Conservation (phyloP, 2,113 vertebrate species). For the Nothocercus julius region DNA sequence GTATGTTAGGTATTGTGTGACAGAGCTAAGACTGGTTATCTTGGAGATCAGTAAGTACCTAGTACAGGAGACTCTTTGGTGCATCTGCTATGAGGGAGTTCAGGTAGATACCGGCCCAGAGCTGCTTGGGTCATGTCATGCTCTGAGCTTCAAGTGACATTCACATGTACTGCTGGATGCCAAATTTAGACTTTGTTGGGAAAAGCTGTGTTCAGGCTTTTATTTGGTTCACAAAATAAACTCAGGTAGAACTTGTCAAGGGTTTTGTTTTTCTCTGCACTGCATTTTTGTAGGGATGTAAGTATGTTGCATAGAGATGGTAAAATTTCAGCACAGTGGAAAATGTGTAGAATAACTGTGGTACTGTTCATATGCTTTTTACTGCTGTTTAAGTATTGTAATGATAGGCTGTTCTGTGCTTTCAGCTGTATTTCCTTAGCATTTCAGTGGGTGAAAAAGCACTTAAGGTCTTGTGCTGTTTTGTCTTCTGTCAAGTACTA, state of each 20-base stretch:
- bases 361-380: neutral
- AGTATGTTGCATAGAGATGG: neutral
- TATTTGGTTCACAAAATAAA: neutral
- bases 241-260: neutral
- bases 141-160: neutral
- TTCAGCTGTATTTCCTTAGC: slow-evolving; percentile 1
- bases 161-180: neutral
- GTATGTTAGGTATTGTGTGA: neutral
- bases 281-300: neutral
- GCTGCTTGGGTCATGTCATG: neutral
- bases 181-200: neutral
- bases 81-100: neutral
- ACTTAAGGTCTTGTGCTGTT: neutral
- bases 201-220: neutral
- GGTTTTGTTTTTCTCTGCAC: neutral
- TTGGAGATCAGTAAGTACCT: accelerated
- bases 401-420: neutral
- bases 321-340: neutral
- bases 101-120: neutral
- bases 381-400: neutral
- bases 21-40: neutral
- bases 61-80: neutral
- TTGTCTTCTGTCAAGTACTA: neutral
- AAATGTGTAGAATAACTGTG: neutral
- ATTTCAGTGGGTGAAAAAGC: neutral